Base-by-base conservation (phyloP, 2,797 vertebrate genomes). In the Falco concolor region DNA sequence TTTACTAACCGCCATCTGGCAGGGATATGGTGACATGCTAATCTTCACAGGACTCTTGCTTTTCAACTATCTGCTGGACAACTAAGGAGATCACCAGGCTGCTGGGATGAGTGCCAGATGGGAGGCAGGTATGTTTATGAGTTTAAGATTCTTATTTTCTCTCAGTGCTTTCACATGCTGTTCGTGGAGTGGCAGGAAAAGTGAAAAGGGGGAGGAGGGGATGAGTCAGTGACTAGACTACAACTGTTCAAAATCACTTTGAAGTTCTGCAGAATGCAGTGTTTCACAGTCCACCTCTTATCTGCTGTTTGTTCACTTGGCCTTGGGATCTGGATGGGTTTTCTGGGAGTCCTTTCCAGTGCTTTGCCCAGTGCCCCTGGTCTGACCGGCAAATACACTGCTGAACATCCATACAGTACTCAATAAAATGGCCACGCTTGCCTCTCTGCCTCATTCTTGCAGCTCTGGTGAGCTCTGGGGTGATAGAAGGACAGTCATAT, bases 71-170 rank as follows among this genome's bases (percentile, higher is more conserved):
- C 97, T 97, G 97, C 98, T 97, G 97, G 97, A 97, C 97, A 98
- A 96, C 97, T 97, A 97, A 98, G 96, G 97, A 97, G 97, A 97
- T 97, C 98, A 98, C 97, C 97, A 98, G 97, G 97, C 98, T 98
- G 97, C 97, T 97, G 95, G 97, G 98, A 97, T 38, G 92, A 90
- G 82, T 98, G 98, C 98, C 98, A 98, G 97, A 97, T 97, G 97
- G 97, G 97, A 98, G 97, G 97, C 98, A 98, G 98, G 98, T 98
- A 98, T 98, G 97, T 97, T 98, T 98, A 97, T 95, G 96, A 98
- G 97, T 97, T 97, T 95, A 97, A 97, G 96, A 97, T 97, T 97
- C 96, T 97, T 98, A 97, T 98, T 98, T 98, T 97, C 97, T 97
- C 96, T 95, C 96, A 94, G 64, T 97, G 96, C 96, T 95, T 97